Evolutionary conservation across 1,140 invertebrate genomes (phyloP), one percentile per base, ranked within the genome.

Genomic region (Lordiphosa collinella): DNA sequence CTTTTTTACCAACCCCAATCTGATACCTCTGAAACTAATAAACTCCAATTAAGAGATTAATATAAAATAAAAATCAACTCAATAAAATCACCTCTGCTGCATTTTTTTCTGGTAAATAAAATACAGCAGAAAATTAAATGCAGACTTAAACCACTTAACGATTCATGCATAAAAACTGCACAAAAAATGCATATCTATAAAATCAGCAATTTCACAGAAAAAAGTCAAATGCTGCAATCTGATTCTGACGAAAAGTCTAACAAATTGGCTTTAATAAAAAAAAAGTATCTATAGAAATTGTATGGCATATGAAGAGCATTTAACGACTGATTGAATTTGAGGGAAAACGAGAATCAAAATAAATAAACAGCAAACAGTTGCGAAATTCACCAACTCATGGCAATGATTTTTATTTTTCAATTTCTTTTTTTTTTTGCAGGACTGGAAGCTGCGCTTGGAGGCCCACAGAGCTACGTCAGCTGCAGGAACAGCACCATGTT

Each of bases 341-440:
- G 7, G 0, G 9, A 35, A 36, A 54, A 10, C 13, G 4, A 12
- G 8, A 14, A 38, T 10, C 6, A 48, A 35, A 40, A 52, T 29
- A 59, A 71, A 65, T 40, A 37, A 22, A 16, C 22, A 38, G 8
- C 11, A 37, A 37, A 41, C 14, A 32, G 25, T 12, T 22, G 22
- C 22, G 40, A 40, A 47, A 51, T 32, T 56, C 29, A 8, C 18
- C 36, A 72, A 54, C 67, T 55, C 51, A 55, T 40, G 48, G 54
- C 32, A 51, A 73, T 69, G 52, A 69, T 57, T 67, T 64, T 80
- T 69, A 53, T 44, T 48, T 57, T 57, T 80, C 44, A 12, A n/a
- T 41, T 43, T 60, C 40, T 69, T 68, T 48, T 49, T 55, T 64
- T 61, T 56, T 70, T 63, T 56, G 35, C 68, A 67, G 59, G 16